Base-by-base conservation (phyloP, 2,888 invertebrate species). In the Ennomos quercinarius region DNA sequence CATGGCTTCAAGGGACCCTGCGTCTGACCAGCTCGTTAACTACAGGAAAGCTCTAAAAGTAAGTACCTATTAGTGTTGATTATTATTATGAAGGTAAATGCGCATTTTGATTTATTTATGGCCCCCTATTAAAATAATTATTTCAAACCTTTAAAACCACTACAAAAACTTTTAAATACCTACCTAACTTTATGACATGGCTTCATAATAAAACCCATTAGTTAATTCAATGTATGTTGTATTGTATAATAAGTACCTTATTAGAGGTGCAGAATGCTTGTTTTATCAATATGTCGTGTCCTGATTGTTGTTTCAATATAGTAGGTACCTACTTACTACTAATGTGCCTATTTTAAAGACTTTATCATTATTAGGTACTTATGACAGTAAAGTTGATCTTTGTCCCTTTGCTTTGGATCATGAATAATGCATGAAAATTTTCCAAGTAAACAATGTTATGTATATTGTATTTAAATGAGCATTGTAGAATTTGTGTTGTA, bases 1-100 rank as follows among this genome's bases (percentile, higher is more conserved):
- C 70, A 83, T 83, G 83, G 77, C 93, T 68, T 87, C 88, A 64
- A 93, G 95, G 67, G 94, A 95, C 70, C 93, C 94, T 48, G 93
- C 95, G 27, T 72, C 94, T 40, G 94, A 95, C 69, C 95, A 96
- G 82, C 90, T 96, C 53, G 89, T 92, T 66, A 89, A 93, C 66
- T 95, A 89, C 83, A 95, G 94, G 81, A 94, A 94, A 72, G 77
- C 79, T 46, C 75, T 93, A 44, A 94, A 94, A 94, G 95, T 95
- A 86, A 82, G 86, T 82, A 39, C 27, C 56, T 46, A 42, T 17
- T 51, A 10, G 38, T 8, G 38, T n/a, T 43, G 41, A 44, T 13
- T 35, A 50, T 27, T 5, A 27, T 10, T n/a, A n/a, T 43, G 27
- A 27, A 27, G 9, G 42, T n/a, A n/a, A 27, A 17, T 38, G 47